phyloP scores from a whole-genome alignment of 2,797 vertebrate species.

The Hybognathus amarus region DNA sequence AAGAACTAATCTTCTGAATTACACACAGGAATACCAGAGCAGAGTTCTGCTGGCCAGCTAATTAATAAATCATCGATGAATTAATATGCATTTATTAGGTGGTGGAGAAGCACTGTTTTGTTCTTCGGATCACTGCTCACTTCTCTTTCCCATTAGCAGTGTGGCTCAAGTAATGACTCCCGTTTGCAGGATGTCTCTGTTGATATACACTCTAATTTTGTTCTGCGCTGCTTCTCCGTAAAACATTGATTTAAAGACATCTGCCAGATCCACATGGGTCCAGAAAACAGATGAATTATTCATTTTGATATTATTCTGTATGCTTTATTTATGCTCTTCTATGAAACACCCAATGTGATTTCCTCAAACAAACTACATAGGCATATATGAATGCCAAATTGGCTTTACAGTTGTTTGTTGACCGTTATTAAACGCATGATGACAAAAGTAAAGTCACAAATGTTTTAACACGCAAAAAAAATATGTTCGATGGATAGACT shows the following conservation, averaged over 20 bases:
- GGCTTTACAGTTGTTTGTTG: background rate
- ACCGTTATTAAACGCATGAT: background rate
- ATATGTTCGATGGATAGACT: background rate
- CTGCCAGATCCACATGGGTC: slow-evolving; percentile 39
- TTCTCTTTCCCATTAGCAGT: slow-evolving; percentile 18
- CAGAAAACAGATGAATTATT: slow-evolving; percentile 29
- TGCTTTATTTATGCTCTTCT: slow-evolving; percentile 39
- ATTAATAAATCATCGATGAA: slow-evolving; percentile 26
- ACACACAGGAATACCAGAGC: background rate
- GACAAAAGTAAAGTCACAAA: background rate
- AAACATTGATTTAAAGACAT: slow-evolving; percentile 42
- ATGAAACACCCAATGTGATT: background rate
- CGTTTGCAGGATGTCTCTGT: slow-evolving; percentile 15
- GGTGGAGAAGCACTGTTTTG: background rate
- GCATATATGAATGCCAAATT: background rate
- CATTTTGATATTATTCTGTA: slow-evolving; percentile 17
- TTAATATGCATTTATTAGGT: slow-evolving; percentile 5
- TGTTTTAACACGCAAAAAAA: background rate
- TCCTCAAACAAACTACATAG: background rate
- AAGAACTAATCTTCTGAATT: background rate
- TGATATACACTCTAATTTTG: slow-evolving; percentile 28
- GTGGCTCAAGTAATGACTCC: slow-evolving; percentile 22
- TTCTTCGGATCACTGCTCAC: slow-evolving; percentile 14
- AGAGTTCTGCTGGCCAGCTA: background rate
- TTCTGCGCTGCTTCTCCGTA: slow-evolving; percentile 20